These are phyloP conservation scores for Crotophaga sulcirostris DNA, from an alignment of 2,113 vertebrate genomes.

Conservation along the genomic window DNA sequence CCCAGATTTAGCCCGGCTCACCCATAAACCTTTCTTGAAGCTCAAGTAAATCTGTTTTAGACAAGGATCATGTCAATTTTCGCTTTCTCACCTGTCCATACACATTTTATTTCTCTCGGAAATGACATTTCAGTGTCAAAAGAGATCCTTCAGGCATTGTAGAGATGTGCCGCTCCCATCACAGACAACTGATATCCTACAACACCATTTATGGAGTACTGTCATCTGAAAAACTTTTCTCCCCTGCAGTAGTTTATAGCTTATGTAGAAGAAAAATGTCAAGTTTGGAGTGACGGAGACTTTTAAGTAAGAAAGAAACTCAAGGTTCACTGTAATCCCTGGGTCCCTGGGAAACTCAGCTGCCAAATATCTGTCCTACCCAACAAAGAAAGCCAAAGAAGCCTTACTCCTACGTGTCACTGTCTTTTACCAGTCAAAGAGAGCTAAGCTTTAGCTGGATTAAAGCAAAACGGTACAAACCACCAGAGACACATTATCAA, in stretches of 20 bases:
- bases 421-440: conserved; percentile 64
- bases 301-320: conserved; percentile 40
- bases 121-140: not conserved
- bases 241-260: conserved; percentile 43
- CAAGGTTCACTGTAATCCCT: conserved; percentile 45
- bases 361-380: conserved; percentile 69
- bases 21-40: not conserved
- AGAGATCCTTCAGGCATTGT: not conserved
- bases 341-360: conserved; percentile 8
- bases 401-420: conserved; percentile 52
- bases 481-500: conserved; percentile 66
- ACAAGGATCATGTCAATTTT: not conserved
- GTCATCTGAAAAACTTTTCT: conserved; percentile 46
- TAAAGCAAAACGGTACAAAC: conserved; percentile 56
- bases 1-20: not conserved
- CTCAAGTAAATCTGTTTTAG: not conserved
- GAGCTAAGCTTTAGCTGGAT: conserved; percentile 62
- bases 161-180: not conserved
- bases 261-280: conserved; percentile 37
- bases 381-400: conserved; percentile 48
- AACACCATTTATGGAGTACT: conserved; percentile 10
- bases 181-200: not conserved
- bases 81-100: not conserved
- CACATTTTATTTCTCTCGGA: not conserved
- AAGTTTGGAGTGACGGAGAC: conserved; percentile 16